Evolutionary conservation across 1,140 invertebrate genomes (phyloP).

Genomic region (Drosophila arawakana): DNA sequence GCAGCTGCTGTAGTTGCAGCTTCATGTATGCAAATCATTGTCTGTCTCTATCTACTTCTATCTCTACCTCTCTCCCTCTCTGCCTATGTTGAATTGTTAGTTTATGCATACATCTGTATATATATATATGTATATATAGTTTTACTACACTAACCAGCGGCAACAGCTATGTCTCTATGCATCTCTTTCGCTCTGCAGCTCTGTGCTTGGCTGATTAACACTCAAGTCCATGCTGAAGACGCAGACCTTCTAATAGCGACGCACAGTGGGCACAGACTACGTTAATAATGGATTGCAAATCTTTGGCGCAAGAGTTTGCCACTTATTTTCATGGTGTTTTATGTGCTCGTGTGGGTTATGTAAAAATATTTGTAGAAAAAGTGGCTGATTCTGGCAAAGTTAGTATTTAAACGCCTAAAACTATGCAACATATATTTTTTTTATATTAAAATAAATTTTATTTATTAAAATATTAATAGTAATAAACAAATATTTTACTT

Average conservation of each 20-base stretch:
- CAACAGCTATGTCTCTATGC: conserved; percentile 6
- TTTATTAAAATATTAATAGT: no score
- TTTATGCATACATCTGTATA: conserved; percentile 5
- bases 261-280: conserved; percentile 5
- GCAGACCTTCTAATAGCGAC: background rate
- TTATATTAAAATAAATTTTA: no score
- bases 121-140: background rate
- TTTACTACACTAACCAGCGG: conserved; percentile 4
- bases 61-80: background rate
- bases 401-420: no score
- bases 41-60: conserved; percentile 26
- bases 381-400: no score
- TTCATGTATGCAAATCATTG: conserved; percentile 44
- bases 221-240: conserved; percentile 4
- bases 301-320: no score
- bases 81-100: conserved; percentile 21
- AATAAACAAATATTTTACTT: background rate
- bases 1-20: conserved; percentile 22
- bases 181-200: conserved; percentile 7
- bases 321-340: no score
- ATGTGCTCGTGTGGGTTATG: no score
- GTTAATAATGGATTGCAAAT: background rate
- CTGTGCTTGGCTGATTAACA: conserved; percentile 35
- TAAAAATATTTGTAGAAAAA: no score
- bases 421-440: no score